A percentile compares a stretch with the other conserved stretches of the same genome.
These are phyloP conservation scores for Lophura nycthemera DNA, from an alignment of 2,113 vertebrate genomes.

Conservation along the genomic window DNA sequence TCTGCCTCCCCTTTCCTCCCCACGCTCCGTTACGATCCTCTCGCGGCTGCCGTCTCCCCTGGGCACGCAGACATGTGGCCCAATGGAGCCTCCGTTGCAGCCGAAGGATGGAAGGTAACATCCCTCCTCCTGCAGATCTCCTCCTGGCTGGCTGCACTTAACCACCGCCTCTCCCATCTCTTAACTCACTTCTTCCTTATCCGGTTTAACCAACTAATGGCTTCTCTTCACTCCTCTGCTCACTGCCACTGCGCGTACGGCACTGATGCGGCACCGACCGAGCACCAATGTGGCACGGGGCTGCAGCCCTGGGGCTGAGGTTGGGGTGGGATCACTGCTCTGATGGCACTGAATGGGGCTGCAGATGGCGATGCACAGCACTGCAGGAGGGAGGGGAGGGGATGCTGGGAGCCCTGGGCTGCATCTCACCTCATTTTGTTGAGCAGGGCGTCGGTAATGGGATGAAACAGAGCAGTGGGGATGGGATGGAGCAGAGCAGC, in stretches of 20 bases:
- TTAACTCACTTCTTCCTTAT: slow-evolving; percentile 54
- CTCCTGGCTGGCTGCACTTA: slow-evolving; percentile 54
- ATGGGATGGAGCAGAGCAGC: too few species aligned
- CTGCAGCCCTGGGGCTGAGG: background rate
- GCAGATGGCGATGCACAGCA: too few species aligned
- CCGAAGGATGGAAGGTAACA: slow-evolving; percentile 86
- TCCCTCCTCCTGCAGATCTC: slow-evolving; percentile 22
- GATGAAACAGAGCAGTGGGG: too few species aligned
- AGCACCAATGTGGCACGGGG: fast-evolving
- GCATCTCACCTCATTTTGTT: too few species aligned
- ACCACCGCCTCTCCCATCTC: slow-evolving; percentile 35
- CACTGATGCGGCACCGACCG: background rate
- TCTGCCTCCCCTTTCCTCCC: slow-evolving; percentile 77
- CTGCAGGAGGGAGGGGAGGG: too few species aligned
- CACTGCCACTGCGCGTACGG: background rate
- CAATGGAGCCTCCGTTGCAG: slow-evolving; percentile 69
- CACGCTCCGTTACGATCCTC: slow-evolving; percentile 72
- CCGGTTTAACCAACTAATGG: slow-evolving; percentile 51
- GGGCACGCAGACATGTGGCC: slow-evolving; percentile 75
- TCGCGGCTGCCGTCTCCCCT: slow-evolving; percentile 71
- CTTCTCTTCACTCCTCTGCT: slow-evolving; percentile 11
- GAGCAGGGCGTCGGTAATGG: too few species aligned
- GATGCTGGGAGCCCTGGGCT: too few species aligned
- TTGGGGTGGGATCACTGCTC: background rate
- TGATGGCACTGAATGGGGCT: background rate